Evolutionary conservation across 92 coral and sea anemone species (phyloP), one percentile per base, ranked within the genome.

Genomic region (Phymanthus crucifer): DNA sequence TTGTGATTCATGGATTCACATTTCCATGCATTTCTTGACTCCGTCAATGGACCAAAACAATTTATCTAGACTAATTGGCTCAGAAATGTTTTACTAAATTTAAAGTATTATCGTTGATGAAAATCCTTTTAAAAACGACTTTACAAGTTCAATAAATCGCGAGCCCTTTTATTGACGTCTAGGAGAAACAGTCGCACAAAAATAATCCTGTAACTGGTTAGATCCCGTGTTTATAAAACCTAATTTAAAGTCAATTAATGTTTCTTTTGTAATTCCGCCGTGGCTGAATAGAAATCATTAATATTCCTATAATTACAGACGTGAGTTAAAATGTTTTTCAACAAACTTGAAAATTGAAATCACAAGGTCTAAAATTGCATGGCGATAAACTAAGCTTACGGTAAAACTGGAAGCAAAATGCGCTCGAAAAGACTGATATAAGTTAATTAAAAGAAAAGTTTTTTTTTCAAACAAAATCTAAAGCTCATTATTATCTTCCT

Each of bases 101-200:
- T 24, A 61, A 24, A 13, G 68, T 26, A 61, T 61, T 61, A 61
- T 3, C 68, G 35, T 7, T 27, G 68, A 61, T 61, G 68, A 61
- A 61, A 61, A 61, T 61, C 68, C 33, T 61, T 24, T 61, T 24
- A 61, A 27, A 61, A 61, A 61, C 8, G 68, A 61, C 68, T 61
- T 61, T 27, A 61, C 34, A 29, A 27, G 68, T 61, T 61, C 26
- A 61, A 61, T 61, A 61, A 61, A 21, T 21, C 68, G 27, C 29
- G 68, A 7, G 68, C 33, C 34, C 29, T 61, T 6, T 61, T 61
- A 61, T 6, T 27, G 19, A 61, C 29, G 34, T 61, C 32, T 61
- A 12, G 34, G 68, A 29, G 34, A 61, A 29, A 61, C 11, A 54
- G 7, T 26, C 12, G 68, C 26, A 61, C 3, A 4, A 61, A 61